Base-by-base conservation (phyloP, 2,888 invertebrate genomes). In the Orthosia gothica region DNA sequence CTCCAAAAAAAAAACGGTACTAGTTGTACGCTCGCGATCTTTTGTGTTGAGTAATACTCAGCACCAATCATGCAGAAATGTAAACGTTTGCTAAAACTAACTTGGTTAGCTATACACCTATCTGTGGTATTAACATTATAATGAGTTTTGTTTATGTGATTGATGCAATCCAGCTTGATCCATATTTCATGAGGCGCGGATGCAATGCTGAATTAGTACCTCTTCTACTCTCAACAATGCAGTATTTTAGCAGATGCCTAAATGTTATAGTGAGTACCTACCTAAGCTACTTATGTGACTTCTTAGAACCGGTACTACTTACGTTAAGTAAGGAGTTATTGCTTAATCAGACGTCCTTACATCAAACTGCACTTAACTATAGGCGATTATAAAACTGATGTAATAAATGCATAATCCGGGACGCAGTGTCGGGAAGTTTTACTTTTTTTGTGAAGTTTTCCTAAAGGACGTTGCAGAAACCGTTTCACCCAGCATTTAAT, bases 21-120 rank as follows among this genome's bases (percentile, higher is more conserved):
- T 59, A 82, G 79, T 87, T 87, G 82, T 81, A 82, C 76, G 83
- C 65, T 87, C 79, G 89, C 92, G 93, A 94, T 93, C 93, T 94
- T 91, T 89, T 69, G 68, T 49, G 89, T 95, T 95, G 91, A 90
- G 91, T 90, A 95, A 95, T 59, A 65, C 76, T 70, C 77, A 76
- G 79, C 85, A 86, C 87, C 92, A 90, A 91, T 94, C 93, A 92
- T 89, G 93, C 93, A 93, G 92, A 94, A 94, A 93, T 86, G 81
- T 78, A 86, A 87, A 89, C 83, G 86, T 91, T 92, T 91, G 90
- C 92, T 90, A 91, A 93, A 94, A 92, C 87, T 80, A 89, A 87
- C 86, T 88, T 72, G 79, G 70, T 80, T 68, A 74, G 76, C 68
- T 74, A 72, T 65, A 71, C 64, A 71, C 15, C 52, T 76, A 66